These are phyloP conservation scores for Oxycera nigricornis DNA, from an alignment of 2,888 invertebrate species.

Conservation along the genomic window DNA sequence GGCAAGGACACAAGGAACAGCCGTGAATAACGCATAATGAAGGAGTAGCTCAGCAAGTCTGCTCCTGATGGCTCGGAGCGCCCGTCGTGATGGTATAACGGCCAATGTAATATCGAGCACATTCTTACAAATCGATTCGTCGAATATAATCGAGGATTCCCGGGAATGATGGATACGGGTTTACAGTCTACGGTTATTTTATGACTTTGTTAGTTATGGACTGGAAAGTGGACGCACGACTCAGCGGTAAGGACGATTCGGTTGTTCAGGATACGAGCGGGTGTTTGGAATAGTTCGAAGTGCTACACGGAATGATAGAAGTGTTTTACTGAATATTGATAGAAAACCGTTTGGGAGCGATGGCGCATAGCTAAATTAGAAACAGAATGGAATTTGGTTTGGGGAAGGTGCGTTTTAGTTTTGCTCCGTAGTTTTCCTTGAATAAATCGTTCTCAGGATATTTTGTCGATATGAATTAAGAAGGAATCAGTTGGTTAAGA, in stretches of 20 bases:
- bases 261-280: neutral
- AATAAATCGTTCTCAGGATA: no score
- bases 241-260: neutral
- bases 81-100: neutral
- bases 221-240: neutral
- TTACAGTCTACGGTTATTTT: neutral
- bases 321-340: neutral
- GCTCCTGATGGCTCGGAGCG: neutral
- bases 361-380: no score
- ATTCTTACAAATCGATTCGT: conserved; percentile 25
- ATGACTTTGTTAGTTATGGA: conserved; percentile 13
- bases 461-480: no score
- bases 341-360: no score
- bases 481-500: no score
- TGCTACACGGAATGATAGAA: neutral
- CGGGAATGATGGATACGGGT: conserved; percentile 4
- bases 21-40: neutral
- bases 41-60: neutral
- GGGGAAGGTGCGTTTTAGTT: no score
- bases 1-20: neutral
- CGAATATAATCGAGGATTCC: conserved; percentile 11
- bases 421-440: no score
- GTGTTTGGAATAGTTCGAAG: neutral
- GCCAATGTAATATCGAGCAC: neutral
- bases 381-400: no score